phyloP scores from a whole-genome alignment of 1,140 invertebrate species.

The Cydia strobilella region DNA sequence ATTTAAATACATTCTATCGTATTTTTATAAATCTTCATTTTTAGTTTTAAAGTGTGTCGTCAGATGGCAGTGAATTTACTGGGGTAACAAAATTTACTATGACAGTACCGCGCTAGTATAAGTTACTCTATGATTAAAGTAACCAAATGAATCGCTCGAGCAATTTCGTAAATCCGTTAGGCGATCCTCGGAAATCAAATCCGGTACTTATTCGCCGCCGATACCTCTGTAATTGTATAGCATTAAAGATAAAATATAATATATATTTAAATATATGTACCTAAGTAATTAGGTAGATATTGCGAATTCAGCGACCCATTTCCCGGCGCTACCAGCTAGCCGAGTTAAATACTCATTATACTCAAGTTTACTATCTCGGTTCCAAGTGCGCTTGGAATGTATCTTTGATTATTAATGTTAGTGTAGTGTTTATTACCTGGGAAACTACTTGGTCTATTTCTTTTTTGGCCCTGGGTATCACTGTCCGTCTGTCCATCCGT shows the following conservation, averaged over 20 bases:
- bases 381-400: not conserved
- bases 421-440: slow-evolving; percentile 10
- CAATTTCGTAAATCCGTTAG: not conserved
- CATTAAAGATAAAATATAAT: not conserved
- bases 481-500: too few species aligned
- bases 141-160: too few species aligned
- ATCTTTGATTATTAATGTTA: slow-evolving; percentile 28
- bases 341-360: slow-evolving; percentile 27
- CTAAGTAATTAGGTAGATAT: slow-evolving; percentile 1
- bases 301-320: slow-evolving; percentile 15
- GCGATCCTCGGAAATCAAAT: not conserved
- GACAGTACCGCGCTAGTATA: too few species aligned
- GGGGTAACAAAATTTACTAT: too few species aligned
- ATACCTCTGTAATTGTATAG: not conserved
- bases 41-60: too few species aligned
- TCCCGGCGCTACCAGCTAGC: not conserved
- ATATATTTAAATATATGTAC: slow-evolving; percentile 1
- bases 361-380: slow-evolving; percentile 28
- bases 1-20: too few species aligned
- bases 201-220: not conserved
- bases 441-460: not conserved
- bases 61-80: too few species aligned
- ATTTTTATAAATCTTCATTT: too few species aligned
- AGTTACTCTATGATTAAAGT: too few species aligned
- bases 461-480: not conserved